A percentile compares a stretch with the other conserved stretches of the same genome.
Evolutionary conservation across 2,888 invertebrate species (phyloP).

Genomic region (Rapana venosa): DNA sequence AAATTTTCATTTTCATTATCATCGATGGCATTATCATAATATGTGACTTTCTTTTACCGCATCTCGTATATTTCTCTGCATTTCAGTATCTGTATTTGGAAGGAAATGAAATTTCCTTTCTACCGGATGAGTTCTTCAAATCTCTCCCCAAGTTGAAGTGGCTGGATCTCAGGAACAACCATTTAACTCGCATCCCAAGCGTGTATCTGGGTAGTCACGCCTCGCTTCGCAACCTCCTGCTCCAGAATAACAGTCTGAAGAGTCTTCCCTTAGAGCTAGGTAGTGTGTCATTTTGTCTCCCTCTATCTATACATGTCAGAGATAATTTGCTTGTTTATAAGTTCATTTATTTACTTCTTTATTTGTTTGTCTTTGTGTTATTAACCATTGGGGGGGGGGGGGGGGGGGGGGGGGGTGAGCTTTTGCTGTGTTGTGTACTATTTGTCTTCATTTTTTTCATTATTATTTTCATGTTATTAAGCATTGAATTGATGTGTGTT

Average conservation of each 20-base stretch:
- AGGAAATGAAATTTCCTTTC: constrained; percentile 70
- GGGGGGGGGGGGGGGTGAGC: too few relatives aligned
- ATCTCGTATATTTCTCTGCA: neutral
- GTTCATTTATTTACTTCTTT: neutral
- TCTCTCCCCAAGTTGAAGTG: constrained; percentile 73
- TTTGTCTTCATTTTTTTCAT: too few relatives aligned
- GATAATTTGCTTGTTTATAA: neutral
- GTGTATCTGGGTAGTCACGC: constrained; percentile 72
- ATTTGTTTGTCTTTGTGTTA: neutral
- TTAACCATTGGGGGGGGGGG: too few relatives aligned
- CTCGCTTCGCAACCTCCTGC: constrained; percentile 71
- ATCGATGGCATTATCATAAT: neutral
- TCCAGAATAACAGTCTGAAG: constrained; percentile 75
- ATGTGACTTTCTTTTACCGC: neutral
- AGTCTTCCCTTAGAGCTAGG: constrained; percentile 76
- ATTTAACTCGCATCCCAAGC: constrained; percentile 70
- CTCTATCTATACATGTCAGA: neutral
- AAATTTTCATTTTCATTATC: neutral
- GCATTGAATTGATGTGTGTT: too few relatives aligned
- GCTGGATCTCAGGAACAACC: constrained; percentile 75
- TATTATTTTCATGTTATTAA: too few relatives aligned
- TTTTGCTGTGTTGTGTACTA: too few relatives aligned
- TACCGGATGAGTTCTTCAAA: constrained; percentile 77
- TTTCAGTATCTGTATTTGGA: constrained; percentile 77
- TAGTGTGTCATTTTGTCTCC: constrained; percentile 48